Conservation (phyloP, 2,888 invertebrate species). For the Osedax fenrisi region DNA sequence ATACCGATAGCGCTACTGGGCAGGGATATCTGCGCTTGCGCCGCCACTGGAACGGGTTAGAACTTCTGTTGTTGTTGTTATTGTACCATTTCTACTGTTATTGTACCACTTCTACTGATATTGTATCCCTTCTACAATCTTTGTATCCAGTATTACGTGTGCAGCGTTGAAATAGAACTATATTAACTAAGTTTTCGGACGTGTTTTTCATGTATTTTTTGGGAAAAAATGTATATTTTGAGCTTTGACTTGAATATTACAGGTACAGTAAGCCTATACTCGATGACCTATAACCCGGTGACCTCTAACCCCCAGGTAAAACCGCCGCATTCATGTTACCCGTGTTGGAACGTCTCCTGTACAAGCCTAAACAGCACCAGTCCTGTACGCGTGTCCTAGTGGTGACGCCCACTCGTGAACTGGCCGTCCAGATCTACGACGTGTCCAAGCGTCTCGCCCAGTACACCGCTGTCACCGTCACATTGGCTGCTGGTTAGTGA, state of each 20-base stretch:
- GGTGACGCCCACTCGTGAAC: slow-evolving; percentile 85
- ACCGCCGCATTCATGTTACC: slow-evolving; percentile 98
- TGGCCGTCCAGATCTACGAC: slow-evolving; percentile 92
- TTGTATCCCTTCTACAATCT: too few relatives aligned
- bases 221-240: too few relatives aligned
- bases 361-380: slow-evolving; percentile 60
- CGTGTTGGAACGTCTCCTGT: slow-evolving; percentile 79
- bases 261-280: background rate
- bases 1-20: slow-evolving; percentile 84
- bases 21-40: slow-evolving; percentile 91
- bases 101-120: too few relatives aligned
- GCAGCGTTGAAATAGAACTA: too few relatives aligned
- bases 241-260: too few relatives aligned
- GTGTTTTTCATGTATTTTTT: too few relatives aligned
- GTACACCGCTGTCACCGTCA: slow-evolving; percentile 58
- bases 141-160: too few relatives aligned
- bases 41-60: slow-evolving; percentile 71
- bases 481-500: slow-evolving; percentile 46
- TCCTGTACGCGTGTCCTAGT: slow-evolving; percentile 72
- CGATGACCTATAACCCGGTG: background rate
- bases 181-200: too few relatives aligned
- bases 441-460: slow-evolving; percentile 80
- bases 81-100: too few relatives aligned
- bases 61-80: too few relatives aligned
- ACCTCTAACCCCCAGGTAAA: slow-evolving; percentile 73